phyloP scores from a whole-genome alignment of 2,888 invertebrate species.

The Odontocolon sp. region DNA sequence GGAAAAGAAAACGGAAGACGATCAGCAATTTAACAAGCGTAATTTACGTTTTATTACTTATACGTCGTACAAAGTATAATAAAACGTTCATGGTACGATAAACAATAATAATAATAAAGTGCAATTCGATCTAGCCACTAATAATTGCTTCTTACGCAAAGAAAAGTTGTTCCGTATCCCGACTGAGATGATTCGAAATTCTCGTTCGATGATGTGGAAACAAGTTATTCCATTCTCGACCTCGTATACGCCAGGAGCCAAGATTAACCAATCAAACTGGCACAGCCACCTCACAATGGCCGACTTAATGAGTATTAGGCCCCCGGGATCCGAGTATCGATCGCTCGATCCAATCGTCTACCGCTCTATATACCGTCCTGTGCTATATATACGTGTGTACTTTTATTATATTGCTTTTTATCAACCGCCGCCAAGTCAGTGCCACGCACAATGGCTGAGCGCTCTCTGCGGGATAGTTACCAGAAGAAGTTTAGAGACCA shows the following conservation, averaged over 20 bases:
- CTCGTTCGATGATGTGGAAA: conserved; percentile 1
- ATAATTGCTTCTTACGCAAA: conserved; percentile 29
- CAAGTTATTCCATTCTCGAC: conserved; percentile 20
- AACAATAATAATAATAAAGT: background rate
- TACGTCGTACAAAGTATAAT: background rate
- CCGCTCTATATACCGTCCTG: conserved; percentile 47
- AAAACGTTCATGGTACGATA: background rate
- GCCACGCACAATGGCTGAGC: conserved; percentile 52
- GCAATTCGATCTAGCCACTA: conserved; percentile 25
- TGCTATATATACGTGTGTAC: background rate
- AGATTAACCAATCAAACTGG: conserved; percentile 78
- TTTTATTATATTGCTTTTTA: conserved; percentile 50
- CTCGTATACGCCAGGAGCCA: conserved; percentile 56
- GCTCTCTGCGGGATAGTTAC: conserved; percentile 23
- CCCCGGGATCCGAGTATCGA: conserved; percentile 65
- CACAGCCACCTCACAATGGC: conserved; percentile 75
- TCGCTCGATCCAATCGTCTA: conserved; percentile 62
- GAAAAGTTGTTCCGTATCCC: background rate
- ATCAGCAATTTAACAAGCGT: conserved; percentile 34
- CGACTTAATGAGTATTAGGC: conserved; percentile 74
- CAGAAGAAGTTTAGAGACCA: conserved; percentile 13
- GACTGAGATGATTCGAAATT: conserved; percentile 33
- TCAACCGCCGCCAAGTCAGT: conserved; percentile 41
- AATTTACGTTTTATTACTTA: conserved; percentile 2
- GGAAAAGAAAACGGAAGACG: conserved; percentile 52